Evolutionary conservation across 2,888 invertebrate genomes (phyloP), one percentile per base, ranked within the genome.

Genomic region (Cerastis leucographa): DNA sequence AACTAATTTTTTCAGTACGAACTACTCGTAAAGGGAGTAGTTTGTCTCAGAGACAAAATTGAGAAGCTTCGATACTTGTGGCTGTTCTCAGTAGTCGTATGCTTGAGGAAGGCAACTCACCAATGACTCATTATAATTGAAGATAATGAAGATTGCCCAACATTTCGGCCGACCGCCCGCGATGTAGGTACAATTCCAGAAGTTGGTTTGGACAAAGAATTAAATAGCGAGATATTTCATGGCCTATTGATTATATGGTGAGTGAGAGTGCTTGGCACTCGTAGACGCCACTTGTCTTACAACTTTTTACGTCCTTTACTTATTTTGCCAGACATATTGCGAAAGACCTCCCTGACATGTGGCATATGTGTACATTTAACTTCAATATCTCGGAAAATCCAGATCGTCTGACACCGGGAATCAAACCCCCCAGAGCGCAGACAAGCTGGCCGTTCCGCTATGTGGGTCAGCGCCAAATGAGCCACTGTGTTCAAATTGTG

Each of bases 401-500:
- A 51, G 17, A 71, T 51, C 22, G 19, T 67, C 22, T n/a, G 35
- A 62, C 19, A 54, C 4, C 61, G 12, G 84, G 61, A 66, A 78
- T 62, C 35, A 42, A 65, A 49, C 80, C 84, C 83, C 80, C 69
- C 72, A 56, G 61, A 25, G 67, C 61, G 73, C 65, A 42, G 69
- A 71, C 46, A 56, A 66, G 59, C 84, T 71, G 42, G 49, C 29
- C 70, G 66, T 54, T 68, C 5, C 59, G 59, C 62, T 71, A 81
- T 77, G 65, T 40, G 14, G 83, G 77, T 69, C 85, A 85, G 71
- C 74, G 73, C 71, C 82, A 81, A 83, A 80, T 75, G 66, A 67
- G 19, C 72, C 51, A 85, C n/a, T 54, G 46, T 29, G 44, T 69
- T 44, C 65, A 61, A 49, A 70, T 51, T 76, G 54, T 68, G 67